A percentile compares a stretch with the other conserved stretches of the same genome.
Evolutionary conservation across 2,797 vertebrate species (phyloP).

Genomic region (Fistularia tabacaria): DNA sequence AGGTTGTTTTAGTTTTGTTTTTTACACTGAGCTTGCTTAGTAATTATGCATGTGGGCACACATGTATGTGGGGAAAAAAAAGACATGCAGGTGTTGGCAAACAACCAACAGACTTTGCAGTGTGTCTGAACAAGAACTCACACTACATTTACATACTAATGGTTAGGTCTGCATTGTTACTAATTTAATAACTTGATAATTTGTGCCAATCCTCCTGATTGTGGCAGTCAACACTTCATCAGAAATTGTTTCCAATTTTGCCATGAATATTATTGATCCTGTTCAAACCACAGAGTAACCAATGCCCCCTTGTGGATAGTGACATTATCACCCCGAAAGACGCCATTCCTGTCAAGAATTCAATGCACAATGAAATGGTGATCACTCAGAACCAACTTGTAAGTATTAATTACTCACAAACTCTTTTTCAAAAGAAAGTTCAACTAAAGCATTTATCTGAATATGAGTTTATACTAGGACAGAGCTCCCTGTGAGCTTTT

Average conservation of each 20-base stretch:
- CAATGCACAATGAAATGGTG: constrained; percentile 29
- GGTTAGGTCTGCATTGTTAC: background rate
- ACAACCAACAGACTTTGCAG: too few species aligned
- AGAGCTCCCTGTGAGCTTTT: constrained; percentile 21
- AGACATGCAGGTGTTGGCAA: too few species aligned
- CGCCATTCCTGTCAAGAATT: constrained; percentile 34
- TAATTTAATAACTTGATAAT: constrained; percentile 1
- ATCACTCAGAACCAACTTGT: constrained; percentile 42
- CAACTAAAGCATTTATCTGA: constrained; percentile 3
- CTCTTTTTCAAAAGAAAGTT: background rate
- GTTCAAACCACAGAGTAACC: constrained; percentile 57
- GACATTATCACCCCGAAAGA: constrained; percentile 52
- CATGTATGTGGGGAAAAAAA: too few species aligned
- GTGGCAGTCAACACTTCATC: background rate
- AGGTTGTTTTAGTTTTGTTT: too few species aligned
- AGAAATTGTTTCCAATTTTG: constrained; percentile 4
- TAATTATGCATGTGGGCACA: too few species aligned
- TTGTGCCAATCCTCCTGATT: background rate
- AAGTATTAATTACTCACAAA: constrained; percentile 37
- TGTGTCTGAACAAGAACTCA: too few species aligned
- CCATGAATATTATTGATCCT: constrained; percentile 29
- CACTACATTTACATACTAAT: too few species aligned
- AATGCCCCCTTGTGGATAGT: constrained; percentile 53
- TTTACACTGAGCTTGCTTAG: too few species aligned
- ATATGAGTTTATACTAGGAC: constrained; percentile 29